Percentiles rank a stretch among this genome's conserved stretches.
Conservation (phyloP, 2,888 invertebrate genomes). For the Iselma pallidipennis region DNA sequence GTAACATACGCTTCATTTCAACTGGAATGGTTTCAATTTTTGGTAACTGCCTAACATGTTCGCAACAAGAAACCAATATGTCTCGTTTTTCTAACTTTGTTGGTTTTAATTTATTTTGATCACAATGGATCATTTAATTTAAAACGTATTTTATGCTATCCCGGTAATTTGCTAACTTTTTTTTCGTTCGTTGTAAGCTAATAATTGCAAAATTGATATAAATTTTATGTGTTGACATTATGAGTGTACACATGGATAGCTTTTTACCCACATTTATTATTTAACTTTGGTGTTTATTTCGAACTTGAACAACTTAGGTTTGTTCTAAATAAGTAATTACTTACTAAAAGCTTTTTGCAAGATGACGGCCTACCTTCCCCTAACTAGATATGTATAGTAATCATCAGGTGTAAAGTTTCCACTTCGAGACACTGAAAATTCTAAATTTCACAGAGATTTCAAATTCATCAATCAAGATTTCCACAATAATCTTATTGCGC, state of each 20-base stretch:
- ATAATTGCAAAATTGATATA: too few species aligned
- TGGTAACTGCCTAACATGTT: too few species aligned
- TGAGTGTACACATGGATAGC: constrained; percentile 18
- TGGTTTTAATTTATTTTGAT: too few species aligned
- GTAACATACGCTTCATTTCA: background rate
- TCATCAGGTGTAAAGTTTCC: background rate
- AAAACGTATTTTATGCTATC: too few species aligned
- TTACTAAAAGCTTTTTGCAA: constrained; percentile 20
- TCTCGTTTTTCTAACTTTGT: too few species aligned
- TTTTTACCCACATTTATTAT: constrained; percentile 23
- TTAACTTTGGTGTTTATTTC: constrained; percentile 18
- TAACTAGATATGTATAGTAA: background rate
- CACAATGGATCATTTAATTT: too few species aligned
- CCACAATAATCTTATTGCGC: too few species aligned
- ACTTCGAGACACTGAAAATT: background rate
- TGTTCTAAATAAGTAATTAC: constrained; percentile 31
- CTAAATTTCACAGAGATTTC: background rate
- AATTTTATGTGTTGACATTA: too few species aligned
- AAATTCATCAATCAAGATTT: background rate
- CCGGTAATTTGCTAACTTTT: too few species aligned
- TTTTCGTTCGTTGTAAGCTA: too few species aligned
- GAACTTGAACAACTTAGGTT: constrained; percentile 31
- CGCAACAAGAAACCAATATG: background rate
- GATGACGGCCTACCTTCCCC: background rate
- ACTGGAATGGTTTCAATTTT: background rate